A percentile compares a stretch with the other conserved stretches of the same genome.
Evolutionary conservation across 2,113 vertebrate genomes (phyloP).

Genomic region (Gnathochromis pfefferi): DNA sequence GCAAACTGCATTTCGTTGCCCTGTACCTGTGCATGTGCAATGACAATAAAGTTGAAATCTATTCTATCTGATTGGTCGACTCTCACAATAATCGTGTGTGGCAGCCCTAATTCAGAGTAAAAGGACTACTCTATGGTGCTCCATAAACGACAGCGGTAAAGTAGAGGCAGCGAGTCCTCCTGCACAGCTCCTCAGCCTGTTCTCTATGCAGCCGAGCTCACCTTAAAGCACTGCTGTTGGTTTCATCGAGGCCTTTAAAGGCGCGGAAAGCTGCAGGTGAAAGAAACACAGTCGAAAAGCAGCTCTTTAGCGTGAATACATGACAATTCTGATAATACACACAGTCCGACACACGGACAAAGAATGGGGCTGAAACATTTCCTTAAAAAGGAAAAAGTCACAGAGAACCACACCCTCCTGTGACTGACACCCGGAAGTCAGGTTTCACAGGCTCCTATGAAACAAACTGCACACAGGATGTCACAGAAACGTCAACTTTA

Average conservation of each 20-base stretch:
- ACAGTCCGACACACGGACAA: neutral
- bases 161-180: neutral
- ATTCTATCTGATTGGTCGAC: neutral
- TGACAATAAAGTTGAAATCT: too few relatives aligned
- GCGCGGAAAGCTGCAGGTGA: neutral
- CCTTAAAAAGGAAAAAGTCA: neutral
- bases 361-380: rapidly evolving
- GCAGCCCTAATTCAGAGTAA: rapidly evolving
- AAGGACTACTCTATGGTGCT: neutral
- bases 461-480: rapidly evolving
- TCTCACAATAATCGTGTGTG: rapidly evolving
- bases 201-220: rapidly evolving
- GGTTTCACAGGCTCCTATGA: rapidly evolving
- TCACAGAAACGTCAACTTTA: neutral
- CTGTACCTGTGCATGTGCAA: neutral
- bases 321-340: rapidly evolving
- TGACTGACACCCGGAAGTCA: conserved; percentile 17
- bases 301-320: rapidly evolving
- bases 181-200: neutral
- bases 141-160: neutral
- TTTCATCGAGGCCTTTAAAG: neutral
- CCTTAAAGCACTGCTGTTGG: neutral
- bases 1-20: too few relatives aligned
- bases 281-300: rapidly evolving
- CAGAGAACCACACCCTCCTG: conserved; percentile 14